Base-by-base conservation (phyloP, 1,140 invertebrate genomes). In the Tetramorium alpestre region DNA sequence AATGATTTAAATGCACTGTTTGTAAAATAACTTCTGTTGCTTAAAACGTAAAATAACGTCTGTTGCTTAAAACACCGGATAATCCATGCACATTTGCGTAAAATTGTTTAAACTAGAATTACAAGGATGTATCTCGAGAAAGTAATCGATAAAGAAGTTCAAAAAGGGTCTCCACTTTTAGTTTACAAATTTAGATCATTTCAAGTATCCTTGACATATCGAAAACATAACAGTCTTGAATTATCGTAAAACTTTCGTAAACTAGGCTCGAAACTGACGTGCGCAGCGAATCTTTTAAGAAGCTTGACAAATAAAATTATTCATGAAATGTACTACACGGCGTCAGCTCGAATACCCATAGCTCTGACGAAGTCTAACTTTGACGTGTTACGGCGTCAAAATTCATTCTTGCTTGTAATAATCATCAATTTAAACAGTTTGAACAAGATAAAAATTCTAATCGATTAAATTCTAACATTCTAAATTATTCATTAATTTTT, bases 281-380 rank as follows among this genome's bases (percentile, higher is more conserved):
- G 77, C n/a, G n/a, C 54, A 75, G 5, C 51, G 28, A 84, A 84
- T 84, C 69, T 84, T 84, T 84, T 84, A 73, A 60, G 80, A 73
- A 75, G 25, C 41, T 62, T 84, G 80, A 84, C 41, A 84, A 84
- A 84, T 75, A 84, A 84, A 84, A 84, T 84, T 84, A 84, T 84
- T 84, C 54, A 75, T 84, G 70, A 75, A 73, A 84, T 73, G 69
- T 49, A 72, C n/a, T 75, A 28, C 80, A 62, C 80, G 13, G 38
- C 28, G 80, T 60, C 80, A 75, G 25, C 56, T 84, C 28, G 13
- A 18, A 84, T 75, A 73, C 8, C n/a, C 69, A 49, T 49, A 60
- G 54, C 44, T 18, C 13, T 73, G 80, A 84, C 54, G 28, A 84
- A 84, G 38, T 84, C 18, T 58, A 75, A 84, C 41, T n/a, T 73